A percentile compares a stretch with the other conserved stretches of the same genome.
Conservation (phyloP, 2,113 vertebrate species). For the Toxotes chatareus region DNA sequence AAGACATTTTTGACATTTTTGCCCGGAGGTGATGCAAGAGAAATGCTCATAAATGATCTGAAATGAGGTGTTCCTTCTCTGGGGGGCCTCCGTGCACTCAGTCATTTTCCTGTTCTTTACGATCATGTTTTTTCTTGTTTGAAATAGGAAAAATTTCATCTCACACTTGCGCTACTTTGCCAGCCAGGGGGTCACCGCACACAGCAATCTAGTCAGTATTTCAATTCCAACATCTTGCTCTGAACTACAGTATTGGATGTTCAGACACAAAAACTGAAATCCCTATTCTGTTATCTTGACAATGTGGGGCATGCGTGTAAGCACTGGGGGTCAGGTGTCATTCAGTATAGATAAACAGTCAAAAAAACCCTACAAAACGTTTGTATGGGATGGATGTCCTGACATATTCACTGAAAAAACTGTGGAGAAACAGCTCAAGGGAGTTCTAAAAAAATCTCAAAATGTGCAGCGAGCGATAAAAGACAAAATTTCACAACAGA, state of each 20-base stretch:
- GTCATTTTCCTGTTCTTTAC: not conserved
- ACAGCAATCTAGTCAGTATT: not conserved
- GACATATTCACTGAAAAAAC: not conserved
- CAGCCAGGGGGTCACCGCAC: not conserved
- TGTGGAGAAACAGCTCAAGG: not conserved
- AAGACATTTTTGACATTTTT: slow-evolving; percentile 8
- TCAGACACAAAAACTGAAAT: not conserved
- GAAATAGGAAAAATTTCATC: not conserved
- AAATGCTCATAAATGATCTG: slow-evolving; percentile 9
- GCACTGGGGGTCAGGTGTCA: not conserved
- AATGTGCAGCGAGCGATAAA: not conserved
- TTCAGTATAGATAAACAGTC: not conserved
- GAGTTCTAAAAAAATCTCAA: not conserved
- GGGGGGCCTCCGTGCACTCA: not conserved
- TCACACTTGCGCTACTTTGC: not conserved
- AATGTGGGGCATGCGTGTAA: not conserved
- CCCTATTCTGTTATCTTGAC: not conserved
- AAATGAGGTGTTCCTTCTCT: slow-evolving; percentile 23
- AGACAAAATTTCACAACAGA: not conserved
- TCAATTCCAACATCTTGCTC: not conserved
- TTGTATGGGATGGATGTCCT: not conserved
- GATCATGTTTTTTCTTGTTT: not conserved
- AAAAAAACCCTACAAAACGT: not conserved
- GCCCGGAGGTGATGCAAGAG: not conserved
- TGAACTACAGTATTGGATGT: no score